These are phyloP conservation scores for Coptotermes formosanus DNA, from an alignment of 1,140 invertebrate genomes.

Conservation along the genomic window DNA sequence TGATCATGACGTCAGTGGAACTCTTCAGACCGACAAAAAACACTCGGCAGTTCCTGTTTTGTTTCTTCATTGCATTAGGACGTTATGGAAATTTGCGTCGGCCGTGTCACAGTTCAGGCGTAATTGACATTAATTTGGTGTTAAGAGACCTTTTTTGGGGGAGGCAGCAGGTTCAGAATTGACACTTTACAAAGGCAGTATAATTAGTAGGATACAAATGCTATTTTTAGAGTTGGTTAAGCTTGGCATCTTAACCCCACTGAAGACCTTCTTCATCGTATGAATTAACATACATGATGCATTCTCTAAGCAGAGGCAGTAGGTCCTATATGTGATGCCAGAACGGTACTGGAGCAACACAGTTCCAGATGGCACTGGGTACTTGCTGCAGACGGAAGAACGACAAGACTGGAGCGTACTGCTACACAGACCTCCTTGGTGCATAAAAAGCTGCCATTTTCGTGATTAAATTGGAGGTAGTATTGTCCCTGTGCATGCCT, in stretches of 20 bases:
- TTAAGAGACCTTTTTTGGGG: not conserved
- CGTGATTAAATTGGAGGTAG: no score
- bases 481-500: no score
- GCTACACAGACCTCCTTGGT: no score
- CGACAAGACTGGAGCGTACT: no score
- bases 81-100: not conserved
- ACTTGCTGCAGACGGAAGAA: not conserved
- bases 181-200: not conserved
- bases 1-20: slow-evolving; percentile 1
- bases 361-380: not conserved
- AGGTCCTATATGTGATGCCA: not conserved
- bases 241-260: not conserved
- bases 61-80: not conserved
- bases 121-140: slow-evolving; percentile 10
- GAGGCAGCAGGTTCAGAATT: not conserved
- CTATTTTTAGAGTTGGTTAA: not conserved
- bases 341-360: not conserved
- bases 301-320: not conserved
- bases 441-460: no score
- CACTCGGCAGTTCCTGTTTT: not conserved
- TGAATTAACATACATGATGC: not conserved
- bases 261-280: not conserved
- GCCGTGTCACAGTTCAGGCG: not conserved
- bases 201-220: not conserved
- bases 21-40: not conserved